Base-by-base conservation (phyloP, 1,140 invertebrate species). In the Elymnias hypermnestra region DNA sequence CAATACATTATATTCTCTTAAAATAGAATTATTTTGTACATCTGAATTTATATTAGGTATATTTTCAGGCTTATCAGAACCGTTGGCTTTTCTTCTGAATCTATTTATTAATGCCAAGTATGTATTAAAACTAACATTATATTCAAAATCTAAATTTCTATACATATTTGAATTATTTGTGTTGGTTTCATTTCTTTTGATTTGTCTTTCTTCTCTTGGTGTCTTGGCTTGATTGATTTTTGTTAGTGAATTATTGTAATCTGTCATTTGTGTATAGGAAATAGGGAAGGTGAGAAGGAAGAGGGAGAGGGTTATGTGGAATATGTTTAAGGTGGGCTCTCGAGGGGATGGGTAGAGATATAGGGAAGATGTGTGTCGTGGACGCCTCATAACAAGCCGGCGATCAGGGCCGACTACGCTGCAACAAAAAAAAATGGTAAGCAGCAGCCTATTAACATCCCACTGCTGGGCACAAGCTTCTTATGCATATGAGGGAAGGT, bases 341-440 rank as follows among this genome's bases (percentile, higher is more conserved):
- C 56, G 69, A 57, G 72, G 63, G 65, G 72, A 40, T 68, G 62
- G 69, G 50, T 44, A 65, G 57, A 52, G 61, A 62, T 72, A 64
- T 65, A 63, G 49, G 28, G 50, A 48, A 40, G 43, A 41, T 29
- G 39, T 46, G 28, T 53, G 63, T 59, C 60, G 52, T 45, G 52
- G 50, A 53, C 61, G 65, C 72, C 69, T 74, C 78, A 83, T 83
- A 60, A 74, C 78, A 76, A 69, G 72, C 59, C 72, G 75, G 74
- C 71, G 53, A 49, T 64, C 53, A 72, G 43, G 51, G 66, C 64
- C 66, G 74, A 72, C 69, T 70, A 63, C 53, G 51, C 77, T 82
- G 77, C 8, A 71, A 71, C 50, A 49, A 55, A 53, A 54, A 53
- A n/a, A n/a, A n/a, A n/a, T n/a, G n/a, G n/a, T n/a, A n/a, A n/a